Evolutionary conservation across 2,797 vertebrate genomes (phyloP), one percentile per base, ranked within the genome.

Genomic region (Otolemur crassicaudatus): DNA sequence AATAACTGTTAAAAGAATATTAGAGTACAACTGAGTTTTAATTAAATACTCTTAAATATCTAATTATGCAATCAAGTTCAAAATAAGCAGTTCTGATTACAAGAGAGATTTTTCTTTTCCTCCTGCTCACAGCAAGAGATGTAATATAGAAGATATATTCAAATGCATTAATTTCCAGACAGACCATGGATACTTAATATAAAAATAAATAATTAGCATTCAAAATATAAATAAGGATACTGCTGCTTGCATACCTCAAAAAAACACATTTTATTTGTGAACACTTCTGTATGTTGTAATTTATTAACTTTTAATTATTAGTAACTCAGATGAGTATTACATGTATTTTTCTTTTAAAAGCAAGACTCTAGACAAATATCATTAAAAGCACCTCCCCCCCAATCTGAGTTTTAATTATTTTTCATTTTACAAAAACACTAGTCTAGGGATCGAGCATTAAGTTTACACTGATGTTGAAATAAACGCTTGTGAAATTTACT

Each of bases 1-100:
- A 94, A 94, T 80, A 96, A 94, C 0, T 96, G 40, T 88, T 94
- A 69, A 92, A 89, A 96, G 76, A 96, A 97, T 95, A 96, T 91
- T 79, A 94, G 61, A 84, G 77, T 53, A 93, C 37, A 93, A 84
- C 91, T 87, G 46, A 96, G 90, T 61, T 97, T 97, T 94, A 97
- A 97, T 97, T 90, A 95, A 97, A 95, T 84, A 91, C 23, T 61
- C 69, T 92, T 86, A 46, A 95, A 84, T 96, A 96, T 27, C 72
- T 56, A 97, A 94, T 94, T 88, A 94, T 34, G 29, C 27, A 96
- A 83, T 94, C 91, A 96, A 79, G 92, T 97, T 95, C 56, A 95
- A 82, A 84, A 93, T 79, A 97, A 95, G 72, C 79, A 90, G 19
- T 79, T 95, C 34, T 58, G 29, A 96, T 97, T 96, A 94, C 86